Conservation (phyloP, 2,797 vertebrate species). For the Alcedo atthis region DNA sequence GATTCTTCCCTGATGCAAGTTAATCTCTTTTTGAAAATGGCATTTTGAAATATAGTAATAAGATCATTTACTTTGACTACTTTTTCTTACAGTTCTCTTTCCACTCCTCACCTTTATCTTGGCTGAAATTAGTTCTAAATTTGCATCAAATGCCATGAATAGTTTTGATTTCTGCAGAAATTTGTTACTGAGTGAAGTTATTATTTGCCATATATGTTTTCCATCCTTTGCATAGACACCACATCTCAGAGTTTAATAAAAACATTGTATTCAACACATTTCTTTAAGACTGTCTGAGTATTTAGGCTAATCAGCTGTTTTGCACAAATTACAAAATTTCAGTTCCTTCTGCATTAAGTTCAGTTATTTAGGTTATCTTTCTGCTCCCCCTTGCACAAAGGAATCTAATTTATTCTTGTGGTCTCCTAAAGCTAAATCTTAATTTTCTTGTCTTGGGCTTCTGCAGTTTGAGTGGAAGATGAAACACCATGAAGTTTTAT, state of each 20-base stretch:
- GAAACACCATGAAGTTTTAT: not conserved
- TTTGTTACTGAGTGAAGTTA: not conserved
- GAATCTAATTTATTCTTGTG: not conserved
- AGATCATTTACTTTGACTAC: not conserved
- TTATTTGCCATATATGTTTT: not conserved
- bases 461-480: not conserved
- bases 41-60: not conserved
- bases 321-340: not conserved
- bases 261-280: rapidly evolving
- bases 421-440: not conserved
- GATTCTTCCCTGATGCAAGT: not conserved
- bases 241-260: not conserved
- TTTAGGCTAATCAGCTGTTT: not conserved
- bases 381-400: not conserved
- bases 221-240: rapidly evolving
- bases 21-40: not conserved
- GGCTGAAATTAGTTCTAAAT: not conserved
- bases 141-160: not conserved
- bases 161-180: not conserved
- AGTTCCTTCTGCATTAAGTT: not conserved
- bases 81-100: not conserved
- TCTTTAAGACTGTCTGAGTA: not conserved
- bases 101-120: not conserved
- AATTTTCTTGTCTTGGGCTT: not conserved
- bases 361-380: not conserved